A percentile compares a stretch with the other conserved stretches of the same genome.
Conservation (phyloP, 1,140 invertebrate genomes). For the Ectropis grisescens region DNA sequence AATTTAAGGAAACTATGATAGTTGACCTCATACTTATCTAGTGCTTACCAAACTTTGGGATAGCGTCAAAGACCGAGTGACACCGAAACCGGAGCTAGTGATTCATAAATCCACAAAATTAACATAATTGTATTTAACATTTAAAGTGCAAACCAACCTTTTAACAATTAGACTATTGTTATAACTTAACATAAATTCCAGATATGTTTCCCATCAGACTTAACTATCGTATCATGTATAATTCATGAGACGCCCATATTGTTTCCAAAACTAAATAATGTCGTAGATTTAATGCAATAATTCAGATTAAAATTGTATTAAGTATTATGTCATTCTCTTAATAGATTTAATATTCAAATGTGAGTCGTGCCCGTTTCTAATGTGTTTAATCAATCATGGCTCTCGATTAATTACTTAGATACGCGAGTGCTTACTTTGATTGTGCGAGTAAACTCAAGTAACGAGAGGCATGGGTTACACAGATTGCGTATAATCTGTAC, state of each 20-base stretch:
- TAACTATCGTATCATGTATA: slow-evolving; percentile 23
- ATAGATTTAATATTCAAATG: slow-evolving; percentile 66
- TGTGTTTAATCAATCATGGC: slow-evolving; percentile 68
- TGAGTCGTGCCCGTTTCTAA: slow-evolving; percentile 57
- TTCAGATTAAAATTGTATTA: slow-evolving; percentile 54
- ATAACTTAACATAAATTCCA: slow-evolving; percentile 36
- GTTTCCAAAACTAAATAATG: slow-evolving; percentile 46
- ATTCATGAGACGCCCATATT: slow-evolving; percentile 49
- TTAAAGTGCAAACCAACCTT: slow-evolving; percentile 15
- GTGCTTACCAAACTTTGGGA: no score
- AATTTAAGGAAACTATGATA: no score
- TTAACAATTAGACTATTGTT: slow-evolving; percentile 37
- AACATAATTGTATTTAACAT: no score
- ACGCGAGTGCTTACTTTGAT: slow-evolving; percentile 39
- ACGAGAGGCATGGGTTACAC: slow-evolving; percentile 21
- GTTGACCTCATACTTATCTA: no score
- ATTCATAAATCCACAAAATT: no score
- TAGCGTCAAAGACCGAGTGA: no score
- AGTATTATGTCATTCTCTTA: slow-evolving; percentile 56
- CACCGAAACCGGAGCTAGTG: no score
- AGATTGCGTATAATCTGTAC: no score
- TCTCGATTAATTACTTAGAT: slow-evolving; percentile 64
- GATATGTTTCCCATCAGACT: slow-evolving; percentile 39
- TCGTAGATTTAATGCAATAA: slow-evolving; percentile 46
- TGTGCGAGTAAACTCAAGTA: slow-evolving; percentile 49